phyloP scores from a whole-genome alignment of 2,888 invertebrate species.

The Entomobrya multifasciata region DNA sequence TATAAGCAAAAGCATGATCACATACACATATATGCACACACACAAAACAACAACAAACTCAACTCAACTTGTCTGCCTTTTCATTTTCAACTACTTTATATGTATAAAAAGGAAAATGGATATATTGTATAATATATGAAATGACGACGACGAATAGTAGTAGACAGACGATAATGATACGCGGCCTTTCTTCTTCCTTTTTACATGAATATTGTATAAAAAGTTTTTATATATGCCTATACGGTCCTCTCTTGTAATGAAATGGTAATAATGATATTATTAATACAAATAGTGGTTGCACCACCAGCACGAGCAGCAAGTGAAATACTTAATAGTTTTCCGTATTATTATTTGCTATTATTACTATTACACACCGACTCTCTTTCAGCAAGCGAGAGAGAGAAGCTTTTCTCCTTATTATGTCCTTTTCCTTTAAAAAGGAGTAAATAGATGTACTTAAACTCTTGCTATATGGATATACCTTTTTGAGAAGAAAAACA shows the following conservation, averaged over 20 bases:
- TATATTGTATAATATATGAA: constrained; percentile 58
- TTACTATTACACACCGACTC: constrained; percentile 69
- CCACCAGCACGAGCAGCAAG: constrained; percentile 56
- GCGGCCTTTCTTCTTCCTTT: constrained; percentile 67
- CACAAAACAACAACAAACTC: constrained; percentile 55
- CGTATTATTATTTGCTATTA: constrained; percentile 70
- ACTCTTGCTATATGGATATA: constrained; percentile 48
- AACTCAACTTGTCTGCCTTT: constrained; percentile 21
- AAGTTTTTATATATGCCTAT: constrained; percentile 41
- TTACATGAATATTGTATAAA: constrained; percentile 70
- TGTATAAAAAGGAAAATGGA: constrained; percentile 41
- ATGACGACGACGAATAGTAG: constrained; percentile 62
- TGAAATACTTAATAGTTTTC: constrained; percentile 72
- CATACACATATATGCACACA: constrained; percentile 30
- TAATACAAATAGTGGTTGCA: constrained; percentile 62
- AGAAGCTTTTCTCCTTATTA: constrained; percentile 67
- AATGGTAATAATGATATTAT: constrained; percentile 71
- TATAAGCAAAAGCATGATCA: constrained; percentile 49
- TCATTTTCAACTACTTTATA: constrained; percentile 52
- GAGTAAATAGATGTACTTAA: constrained; percentile 63
- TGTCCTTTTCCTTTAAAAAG: constrained; percentile 69
- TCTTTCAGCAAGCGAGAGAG: constrained; percentile 44
- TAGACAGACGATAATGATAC: constrained; percentile 68
- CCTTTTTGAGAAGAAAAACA: constrained; percentile 47
- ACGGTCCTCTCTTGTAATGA: constrained; percentile 43